Percentiles rank a stretch among this genome's conserved stretches.
Conservation (phyloP, 2,888 invertebrate genomes). For the Athalia circularis region DNA sequence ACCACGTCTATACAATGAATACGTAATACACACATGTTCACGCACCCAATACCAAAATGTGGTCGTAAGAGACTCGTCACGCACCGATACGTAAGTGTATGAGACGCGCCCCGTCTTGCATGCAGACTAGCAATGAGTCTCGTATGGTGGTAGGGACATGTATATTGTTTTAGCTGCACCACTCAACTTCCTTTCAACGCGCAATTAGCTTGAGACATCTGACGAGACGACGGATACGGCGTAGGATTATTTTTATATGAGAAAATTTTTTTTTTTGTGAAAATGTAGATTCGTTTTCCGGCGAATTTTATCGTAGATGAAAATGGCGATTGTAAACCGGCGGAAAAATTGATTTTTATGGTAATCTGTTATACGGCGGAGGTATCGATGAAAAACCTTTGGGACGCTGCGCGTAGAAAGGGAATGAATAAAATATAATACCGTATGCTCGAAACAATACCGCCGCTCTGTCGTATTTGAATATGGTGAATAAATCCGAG, state of each 20-base stretch:
- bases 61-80: constrained; percentile 33
- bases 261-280: too few relatives aligned
- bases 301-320: too few relatives aligned
- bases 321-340: too few relatives aligned
- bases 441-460: constrained; percentile 29
- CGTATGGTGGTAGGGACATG: not conserved
- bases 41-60: not conserved
- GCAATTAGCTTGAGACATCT: too few relatives aligned
- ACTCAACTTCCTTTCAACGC: too few relatives aligned
- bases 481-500: constrained; percentile 41
- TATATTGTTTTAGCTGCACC: not conserved
- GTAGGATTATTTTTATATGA: too few relatives aligned
- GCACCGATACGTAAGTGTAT: constrained; percentile 39
- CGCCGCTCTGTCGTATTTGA: constrained; percentile 27
- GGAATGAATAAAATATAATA: constrained; percentile 1
- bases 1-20: constrained; percentile 4
- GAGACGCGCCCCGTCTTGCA: constrained; percentile 26
- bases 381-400: not conserved
- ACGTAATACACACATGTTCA: constrained; percentile 3
- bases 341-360: not conserved
- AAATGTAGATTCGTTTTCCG: too few relatives aligned
- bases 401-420: not conserved
- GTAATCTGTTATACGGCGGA: not conserved
- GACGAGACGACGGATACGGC: too few relatives aligned
- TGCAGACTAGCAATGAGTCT: constrained; percentile 37